These are phyloP conservation scores for Pentamera pediparva DNA, from an alignment of 53 echinoderm and acorn worm genomes.

Conservation along the genomic window DNA sequence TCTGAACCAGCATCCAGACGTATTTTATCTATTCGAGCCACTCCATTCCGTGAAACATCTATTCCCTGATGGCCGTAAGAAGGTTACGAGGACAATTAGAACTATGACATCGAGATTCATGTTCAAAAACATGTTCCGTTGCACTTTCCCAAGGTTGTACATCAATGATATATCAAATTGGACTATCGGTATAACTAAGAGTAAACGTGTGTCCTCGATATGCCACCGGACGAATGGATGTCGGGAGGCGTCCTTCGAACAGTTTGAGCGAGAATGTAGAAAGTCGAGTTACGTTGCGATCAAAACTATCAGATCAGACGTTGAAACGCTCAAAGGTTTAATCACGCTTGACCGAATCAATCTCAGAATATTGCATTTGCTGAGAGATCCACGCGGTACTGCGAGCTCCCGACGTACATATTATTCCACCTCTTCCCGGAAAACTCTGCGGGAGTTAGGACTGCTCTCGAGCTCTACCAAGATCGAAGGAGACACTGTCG, in stretches of 20 bases:
- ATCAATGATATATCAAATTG: conserved; percentile 42
- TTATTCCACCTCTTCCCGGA: conserved; percentile 23
- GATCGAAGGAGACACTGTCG: conserved; percentile 26
- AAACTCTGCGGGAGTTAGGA: conserved; percentile 16
- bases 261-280: conserved; percentile 13
- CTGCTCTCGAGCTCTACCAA: conserved; percentile 25
- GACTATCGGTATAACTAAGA: conserved; percentile 47
- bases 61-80: neutral
- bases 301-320: conserved; percentile 67
- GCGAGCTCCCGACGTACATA: conserved; percentile 72
- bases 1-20: conserved; percentile 71
- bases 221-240: conserved; percentile 47
- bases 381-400: conserved; percentile 81
- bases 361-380: conserved; percentile 79
- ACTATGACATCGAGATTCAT: conserved; percentile 25
- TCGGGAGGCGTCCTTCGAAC: neutral
- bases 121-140: conserved; percentile 42
- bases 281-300: conserved; percentile 29
- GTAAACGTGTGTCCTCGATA: conserved; percentile 23
- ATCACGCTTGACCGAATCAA: conserved; percentile 48
- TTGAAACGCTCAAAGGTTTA: conserved; percentile 56
- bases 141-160: conserved; percentile 44
- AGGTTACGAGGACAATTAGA: neutral
- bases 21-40: conserved; percentile 83
- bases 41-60: conserved; percentile 55